Conservation (phyloP, 2,888 invertebrate genomes). For the Drosophila falleni region DNA sequence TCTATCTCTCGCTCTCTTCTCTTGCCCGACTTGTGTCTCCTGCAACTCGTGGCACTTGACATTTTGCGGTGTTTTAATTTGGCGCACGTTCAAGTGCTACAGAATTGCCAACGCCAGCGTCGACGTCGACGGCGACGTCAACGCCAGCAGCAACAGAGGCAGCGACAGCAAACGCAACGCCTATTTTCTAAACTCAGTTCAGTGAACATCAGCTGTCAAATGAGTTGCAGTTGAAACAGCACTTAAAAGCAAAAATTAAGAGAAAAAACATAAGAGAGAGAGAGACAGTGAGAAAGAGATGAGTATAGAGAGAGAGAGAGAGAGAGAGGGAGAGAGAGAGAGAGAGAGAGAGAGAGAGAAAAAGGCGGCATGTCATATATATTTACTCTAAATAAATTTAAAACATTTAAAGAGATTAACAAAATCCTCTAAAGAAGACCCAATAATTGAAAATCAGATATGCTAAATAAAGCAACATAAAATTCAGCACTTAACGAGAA, state of each 20-base stretch:
- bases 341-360: not conserved
- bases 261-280: no score
- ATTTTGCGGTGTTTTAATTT: slow-evolving; percentile 78
- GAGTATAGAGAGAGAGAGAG: not conserved
- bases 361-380: no score
- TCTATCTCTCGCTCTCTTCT: not conserved
- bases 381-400: no score
- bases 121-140: not conserved
- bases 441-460: no score
- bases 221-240: not conserved
- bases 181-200: slow-evolving; percentile 17
- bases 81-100: slow-evolving; percentile 71
- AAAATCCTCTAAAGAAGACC: no score
- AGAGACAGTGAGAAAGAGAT: not conserved
- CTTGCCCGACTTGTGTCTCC: slow-evolving; percentile 14
- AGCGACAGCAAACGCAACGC: not conserved
- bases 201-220: slow-evolving; percentile 15
- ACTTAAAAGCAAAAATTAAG: not conserved
- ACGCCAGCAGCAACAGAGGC: not conserved
- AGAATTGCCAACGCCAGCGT: slow-evolving; percentile 18
- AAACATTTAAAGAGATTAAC: no score
- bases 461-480: no score
- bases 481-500: no score
- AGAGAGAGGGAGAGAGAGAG: not conserved
- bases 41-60: slow-evolving; percentile 64